These are phyloP conservation scores for Poeciliopsis turrubarensis DNA, from an alignment of 2,113 vertebrate species.

Conservation along the genomic window DNA sequence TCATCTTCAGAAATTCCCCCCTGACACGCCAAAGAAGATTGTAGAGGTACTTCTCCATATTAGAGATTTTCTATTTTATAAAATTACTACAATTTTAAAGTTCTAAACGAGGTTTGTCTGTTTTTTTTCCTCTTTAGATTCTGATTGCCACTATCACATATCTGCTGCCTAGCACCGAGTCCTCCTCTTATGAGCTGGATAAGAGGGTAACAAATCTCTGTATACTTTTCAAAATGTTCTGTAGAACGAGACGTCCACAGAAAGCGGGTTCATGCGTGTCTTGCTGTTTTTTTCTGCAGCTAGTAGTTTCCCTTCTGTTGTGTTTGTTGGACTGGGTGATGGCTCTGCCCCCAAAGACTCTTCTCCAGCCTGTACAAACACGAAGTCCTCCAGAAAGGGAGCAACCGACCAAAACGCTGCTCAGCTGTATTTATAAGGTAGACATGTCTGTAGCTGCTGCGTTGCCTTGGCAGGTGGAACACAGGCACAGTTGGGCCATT, in stretches of 20 bases:
- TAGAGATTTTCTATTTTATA: neutral
- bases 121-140: constrained; percentile 78
- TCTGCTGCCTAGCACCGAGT: constrained; percentile 92
- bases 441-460: neutral
- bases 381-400: constrained; percentile 85
- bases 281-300: constrained; percentile 71
- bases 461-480: neutral
- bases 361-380: constrained; percentile 88
- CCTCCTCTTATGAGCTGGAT: constrained; percentile 94
- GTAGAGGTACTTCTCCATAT: constrained; percentile 84
- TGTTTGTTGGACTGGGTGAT: constrained; percentile 98
- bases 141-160: constrained; percentile 97
- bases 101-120: constrained; percentile 3
- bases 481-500: neutral
- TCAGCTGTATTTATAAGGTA: constrained; percentile 97
- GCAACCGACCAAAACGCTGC: constrained; percentile 89
- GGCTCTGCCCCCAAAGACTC: constrained; percentile 91
- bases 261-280: neutral
- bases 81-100: neutral
- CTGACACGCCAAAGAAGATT: constrained; percentile 94
- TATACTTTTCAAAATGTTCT: neutral
- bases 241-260: neutral
- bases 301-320: constrained; percentile 95
- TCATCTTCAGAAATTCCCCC: constrained; percentile 90
- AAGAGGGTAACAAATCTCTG: constrained; percentile 86